phyloP scores from a whole-genome alignment of 2,888 invertebrate genomes.

The Philhelius pedissequus region DNA sequence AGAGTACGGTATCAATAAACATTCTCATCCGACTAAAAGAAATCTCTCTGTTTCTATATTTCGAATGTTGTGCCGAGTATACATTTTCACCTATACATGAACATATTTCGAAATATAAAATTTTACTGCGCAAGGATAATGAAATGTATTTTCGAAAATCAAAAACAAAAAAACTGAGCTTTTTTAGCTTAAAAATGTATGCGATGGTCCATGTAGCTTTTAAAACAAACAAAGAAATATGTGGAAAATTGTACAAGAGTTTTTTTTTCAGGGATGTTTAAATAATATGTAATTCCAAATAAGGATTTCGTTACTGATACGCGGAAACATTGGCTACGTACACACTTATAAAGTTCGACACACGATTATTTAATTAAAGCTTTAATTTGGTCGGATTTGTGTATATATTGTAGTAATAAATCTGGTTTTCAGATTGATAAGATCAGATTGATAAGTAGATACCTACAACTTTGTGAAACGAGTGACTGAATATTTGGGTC shows the following conservation, averaged over 20 bases:
- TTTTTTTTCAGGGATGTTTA: background rate
- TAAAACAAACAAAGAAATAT: conserved; percentile 5
- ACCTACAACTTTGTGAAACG: no score
- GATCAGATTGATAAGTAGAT: no score
- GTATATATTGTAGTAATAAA: no score
- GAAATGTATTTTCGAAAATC: conserved; percentile 26
- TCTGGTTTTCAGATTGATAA: no score
- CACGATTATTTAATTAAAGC: no score
- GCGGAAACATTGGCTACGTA: no score
- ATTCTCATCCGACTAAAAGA: conserved; percentile 44
- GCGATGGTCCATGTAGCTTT: conserved; percentile 11
- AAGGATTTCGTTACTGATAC: background rate
- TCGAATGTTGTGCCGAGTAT: conserved; percentile 25
- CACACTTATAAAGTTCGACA: no score
- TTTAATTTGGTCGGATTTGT: no score
- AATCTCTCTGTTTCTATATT: conserved; percentile 40
- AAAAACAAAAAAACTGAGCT: conserved; percentile 10
- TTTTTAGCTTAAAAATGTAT: conserved; percentile 46
- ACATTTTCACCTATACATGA: background rate
- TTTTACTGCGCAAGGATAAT: conserved; percentile 31
- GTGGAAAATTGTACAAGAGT: background rate
- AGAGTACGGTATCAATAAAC: conserved; percentile 30
- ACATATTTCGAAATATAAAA: conserved; percentile 8
- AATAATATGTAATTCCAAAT: background rate
- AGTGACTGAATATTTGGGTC: no score